These are phyloP conservation scores for Drosophila stalkeri DNA, from an alignment of 2,888 invertebrate species.

Conservation along the genomic window DNA sequence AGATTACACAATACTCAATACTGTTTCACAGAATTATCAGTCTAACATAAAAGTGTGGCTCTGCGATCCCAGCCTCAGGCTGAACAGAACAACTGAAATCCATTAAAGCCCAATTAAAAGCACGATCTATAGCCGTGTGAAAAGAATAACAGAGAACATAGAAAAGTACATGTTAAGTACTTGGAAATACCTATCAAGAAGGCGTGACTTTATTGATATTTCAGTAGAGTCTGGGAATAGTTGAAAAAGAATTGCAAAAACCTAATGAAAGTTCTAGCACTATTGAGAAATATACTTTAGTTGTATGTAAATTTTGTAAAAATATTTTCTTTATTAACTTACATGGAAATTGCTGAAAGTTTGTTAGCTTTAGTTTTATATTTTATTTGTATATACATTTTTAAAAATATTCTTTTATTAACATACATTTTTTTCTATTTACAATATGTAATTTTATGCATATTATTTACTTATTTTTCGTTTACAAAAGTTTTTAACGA, in stretches of 20 bases:
- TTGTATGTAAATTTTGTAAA: not conserved
- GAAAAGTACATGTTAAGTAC: not conserved
- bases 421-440: no score
- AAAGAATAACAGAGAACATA: not conserved
- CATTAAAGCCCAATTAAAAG: conserved; percentile 52
- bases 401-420: no score
- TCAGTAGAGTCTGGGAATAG: not conserved
- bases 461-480: no score
- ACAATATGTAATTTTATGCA: no score
- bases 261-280: not conserved
- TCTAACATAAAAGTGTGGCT: conserved; percentile 12
- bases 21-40: conserved; percentile 31
- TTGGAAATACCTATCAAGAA: not conserved
- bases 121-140: not conserved
- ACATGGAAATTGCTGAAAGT: no score
- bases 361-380: no score
- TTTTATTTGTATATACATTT: no score
- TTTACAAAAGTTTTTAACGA: no score
- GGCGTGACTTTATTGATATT: not conserved
- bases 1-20: conserved; percentile 46
- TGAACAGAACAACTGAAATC: conserved; percentile 56
- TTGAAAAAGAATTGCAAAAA: no score
- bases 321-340: no score
- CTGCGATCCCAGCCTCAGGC: conserved; percentile 39
- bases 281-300: not conserved